Evolutionary conservation across 2,113 vertebrate genomes (phyloP), one percentile per base, ranked within the genome.

Genomic region (Apaloderma vittatum): DNA sequence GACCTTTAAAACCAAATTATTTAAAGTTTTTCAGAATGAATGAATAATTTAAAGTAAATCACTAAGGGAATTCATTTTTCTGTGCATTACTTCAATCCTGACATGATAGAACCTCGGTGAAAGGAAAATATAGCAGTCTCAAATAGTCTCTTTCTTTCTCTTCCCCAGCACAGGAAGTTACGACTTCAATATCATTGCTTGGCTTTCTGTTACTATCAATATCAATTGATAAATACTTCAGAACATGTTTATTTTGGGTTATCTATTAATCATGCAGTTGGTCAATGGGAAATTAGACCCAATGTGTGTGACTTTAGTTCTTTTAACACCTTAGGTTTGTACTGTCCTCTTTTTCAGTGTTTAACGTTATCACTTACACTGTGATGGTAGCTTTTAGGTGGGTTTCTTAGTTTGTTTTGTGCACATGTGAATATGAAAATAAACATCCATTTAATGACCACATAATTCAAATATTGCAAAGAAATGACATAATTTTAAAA

Each of bases 251-350:
- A 61, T 80, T 70, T 76, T 51, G 40, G 1, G 11, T 61, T 89
- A 67, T 59, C 16, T 15, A n/a, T 45, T 11, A 11, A 36, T 11
- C 37, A 3, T 45, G 32, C 5, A 34, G 4, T 40, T 21, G 18
- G 4, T 11, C 17, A 48, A 12, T 34, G 1, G 2, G n/a, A 86
- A 86, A 78, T 59, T 4, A 68, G 2, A 5, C 37, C 23, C 6
- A 72, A 52, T 0, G 1, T 1, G 0, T n/a, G 30, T 49, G 48
- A 72, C 6, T 0, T 58, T 11, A 36, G 20, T 62, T 71, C n/a
- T 57, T 86, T 51, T 27, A n/a, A n/a, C 4, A 43, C 4, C 2
- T 71, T 63, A 52, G 4, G 1, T 66, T 68, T 82, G 3, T 8
- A 45, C 5, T 49, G n/a, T 30, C 21, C 8, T 52, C 6, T 54